Evolutionary conservation across 2,888 invertebrate species (phyloP).

Genomic region (Eupithecia exiguata): DNA sequence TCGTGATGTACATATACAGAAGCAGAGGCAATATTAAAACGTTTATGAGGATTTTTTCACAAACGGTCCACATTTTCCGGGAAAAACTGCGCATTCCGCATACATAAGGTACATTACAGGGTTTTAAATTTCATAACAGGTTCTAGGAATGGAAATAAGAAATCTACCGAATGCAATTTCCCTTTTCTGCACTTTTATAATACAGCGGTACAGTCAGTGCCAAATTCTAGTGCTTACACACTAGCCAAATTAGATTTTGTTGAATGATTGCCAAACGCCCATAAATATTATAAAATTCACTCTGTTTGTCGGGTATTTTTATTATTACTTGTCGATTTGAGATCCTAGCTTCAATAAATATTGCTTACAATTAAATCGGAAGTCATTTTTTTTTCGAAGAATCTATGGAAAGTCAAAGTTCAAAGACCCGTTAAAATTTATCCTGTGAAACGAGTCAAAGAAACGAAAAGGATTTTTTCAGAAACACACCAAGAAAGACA

Average conservation of each 20-base stretch:
- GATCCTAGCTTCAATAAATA: too few species aligned
- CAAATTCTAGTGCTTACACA: neutral
- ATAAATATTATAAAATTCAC: too few species aligned
- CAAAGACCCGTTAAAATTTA: too few species aligned
- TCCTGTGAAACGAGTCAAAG: neutral
- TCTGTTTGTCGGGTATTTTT: too few species aligned
- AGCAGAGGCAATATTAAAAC: neutral
- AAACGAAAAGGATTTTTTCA: neutral
- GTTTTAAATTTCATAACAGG: conserved; percentile 19
- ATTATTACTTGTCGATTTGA: too few species aligned
- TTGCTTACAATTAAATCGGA: too few species aligned
- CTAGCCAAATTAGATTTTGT: too few species aligned
- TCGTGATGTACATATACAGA: too few species aligned
- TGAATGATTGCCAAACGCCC: too few species aligned
- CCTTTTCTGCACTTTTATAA: conserved; percentile 13
- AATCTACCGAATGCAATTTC: conserved; percentile 10
- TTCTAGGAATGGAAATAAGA: conserved; percentile 12
- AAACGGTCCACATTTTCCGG: neutral
- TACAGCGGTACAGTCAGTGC: neutral
- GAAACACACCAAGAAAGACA: too few species aligned
- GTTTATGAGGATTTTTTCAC: neutral
- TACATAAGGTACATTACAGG: neutral
- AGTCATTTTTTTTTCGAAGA: too few species aligned
- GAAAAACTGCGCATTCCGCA: conserved; percentile 2
- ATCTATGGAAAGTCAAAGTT: too few species aligned